Conservation (phyloP, 2,113 vertebrate species). For the Atrichornis clamosus region DNA sequence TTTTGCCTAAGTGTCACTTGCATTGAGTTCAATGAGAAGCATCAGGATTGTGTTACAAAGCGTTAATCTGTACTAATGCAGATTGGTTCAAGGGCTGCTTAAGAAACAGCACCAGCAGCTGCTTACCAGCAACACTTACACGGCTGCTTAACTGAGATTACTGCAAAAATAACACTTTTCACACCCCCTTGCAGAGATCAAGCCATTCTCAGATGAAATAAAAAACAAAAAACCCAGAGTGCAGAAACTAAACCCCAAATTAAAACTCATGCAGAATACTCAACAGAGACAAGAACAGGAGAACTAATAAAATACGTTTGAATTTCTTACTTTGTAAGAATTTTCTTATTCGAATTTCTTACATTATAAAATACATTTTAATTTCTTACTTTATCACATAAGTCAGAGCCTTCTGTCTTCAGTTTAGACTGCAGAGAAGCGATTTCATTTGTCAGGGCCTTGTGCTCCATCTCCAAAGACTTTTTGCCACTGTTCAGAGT, state of each 20-base stretch:
- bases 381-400: constrained; percentile 89
- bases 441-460: constrained; percentile 87
- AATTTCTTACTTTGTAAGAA: constrained; percentile 84
- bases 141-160: neutral
- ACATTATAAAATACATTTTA: too few species aligned
- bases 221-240: neutral
- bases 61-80: neutral
- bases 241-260: neutral
- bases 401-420: constrained; percentile 92
- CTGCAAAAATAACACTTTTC: neutral
- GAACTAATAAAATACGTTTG: neutral
- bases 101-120: neutral
- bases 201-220: neutral
- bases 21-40: neutral
- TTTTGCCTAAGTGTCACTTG: neutral
- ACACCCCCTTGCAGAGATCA: neutral
- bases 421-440: constrained; percentile 87
- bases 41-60: neutral
- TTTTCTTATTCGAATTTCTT: too few species aligned
- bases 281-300: neutral
- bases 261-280: neutral
- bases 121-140: neutral
- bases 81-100: neutral
- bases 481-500: constrained; percentile 90
- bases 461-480: constrained; percentile 90